phyloP scores from a whole-genome alignment of 1,140 invertebrate species.

The Probaryconus sp. region DNA sequence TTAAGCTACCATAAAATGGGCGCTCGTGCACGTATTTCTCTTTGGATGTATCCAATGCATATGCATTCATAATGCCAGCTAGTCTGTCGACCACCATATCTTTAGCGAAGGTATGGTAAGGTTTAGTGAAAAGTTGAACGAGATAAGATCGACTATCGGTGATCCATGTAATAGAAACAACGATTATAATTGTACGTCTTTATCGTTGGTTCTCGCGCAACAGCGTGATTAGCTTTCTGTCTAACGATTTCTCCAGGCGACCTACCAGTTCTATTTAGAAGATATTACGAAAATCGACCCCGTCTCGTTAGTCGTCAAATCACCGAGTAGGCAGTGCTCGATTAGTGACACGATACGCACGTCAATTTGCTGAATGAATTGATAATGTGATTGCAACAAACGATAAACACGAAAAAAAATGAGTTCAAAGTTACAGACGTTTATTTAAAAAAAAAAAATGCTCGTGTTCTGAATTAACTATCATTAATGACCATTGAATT shows the following conservation, averaged over 20 bases:
- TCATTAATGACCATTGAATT: too few relatives aligned
- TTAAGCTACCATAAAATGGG: conserved; percentile 20
- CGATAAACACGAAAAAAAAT: conserved; percentile 32
- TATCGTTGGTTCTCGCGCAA: conserved; percentile 52
- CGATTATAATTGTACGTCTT: conserved; percentile 63
- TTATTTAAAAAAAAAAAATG: background rate
- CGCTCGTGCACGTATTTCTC: conserved; percentile 6
- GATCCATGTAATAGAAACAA: conserved; percentile 51
- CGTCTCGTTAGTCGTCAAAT: conserved; percentile 48
- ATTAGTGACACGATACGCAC: conserved; percentile 56
- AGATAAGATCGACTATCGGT: conserved; percentile 50
- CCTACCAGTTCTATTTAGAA: conserved; percentile 52
- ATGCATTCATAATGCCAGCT: conserved; percentile 18
- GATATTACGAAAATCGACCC: conserved; percentile 61
- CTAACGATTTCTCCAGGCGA: conserved; percentile 55
- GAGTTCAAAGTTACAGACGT: background rate
- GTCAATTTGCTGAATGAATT: conserved; percentile 56
- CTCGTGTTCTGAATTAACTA: too few relatives aligned
- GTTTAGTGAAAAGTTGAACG: conserved; percentile 3
- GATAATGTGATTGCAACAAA: conserved; percentile 44
- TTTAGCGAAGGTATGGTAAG: too few relatives aligned
- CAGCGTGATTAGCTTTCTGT: conserved; percentile 59
- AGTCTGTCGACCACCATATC: too few relatives aligned
- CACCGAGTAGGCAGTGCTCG: conserved; percentile 39
- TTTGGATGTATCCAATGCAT: conserved; percentile 1